Evolutionary conservation across 1,140 invertebrate genomes (phyloP), one percentile per base, ranked within the genome.

Genomic region (Drosophila sp.): DNA sequence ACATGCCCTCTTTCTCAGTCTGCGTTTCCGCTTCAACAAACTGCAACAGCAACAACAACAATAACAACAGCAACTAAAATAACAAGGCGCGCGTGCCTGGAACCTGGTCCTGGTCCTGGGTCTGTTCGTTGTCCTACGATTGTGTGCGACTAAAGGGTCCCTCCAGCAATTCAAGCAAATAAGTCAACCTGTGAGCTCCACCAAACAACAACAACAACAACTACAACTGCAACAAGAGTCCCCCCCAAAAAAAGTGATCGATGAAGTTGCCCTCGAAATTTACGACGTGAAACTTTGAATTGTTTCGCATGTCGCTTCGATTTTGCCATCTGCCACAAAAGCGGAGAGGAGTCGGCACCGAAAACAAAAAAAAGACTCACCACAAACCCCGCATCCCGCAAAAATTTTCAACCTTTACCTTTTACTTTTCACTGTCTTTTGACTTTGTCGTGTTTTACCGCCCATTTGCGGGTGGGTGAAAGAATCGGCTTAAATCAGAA

Each of bases 231-330:
- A 63, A 57, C 55, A 50, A 54, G 57, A 75, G 73, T 56, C 76
- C 76, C 38, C 73, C 74, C 44, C 7, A 50, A 50, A 75, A 77
- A 86, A 81, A 91, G 86, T 91, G 90, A 91, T 91, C 90, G 86
- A 91, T 91, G 80, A 91, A 91, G 90, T 91, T 76, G 77, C 71
- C 66, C 75, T 61, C 78, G 68, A 78, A 91, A 91, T 91, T 91
- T 91, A 91, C 76, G 85, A 91, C 80, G 82, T 91, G 90, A 80
- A 85, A 91, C 90, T 87, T 91, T 85, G 85, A 91, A 91, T 85
- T 84, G 80, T 87, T 85, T 89, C 87, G 83, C 87, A 90, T 90
- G 86, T 80, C 86, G 86, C 69, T 85, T 90, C 81, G 85, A 85
- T 85, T 90, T 90, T 85, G 70, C 79, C 70, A 79, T 79, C 67